Evolutionary conservation across 2,113 vertebrate species (phyloP).

Genomic region (Rana temporaria): DNA sequence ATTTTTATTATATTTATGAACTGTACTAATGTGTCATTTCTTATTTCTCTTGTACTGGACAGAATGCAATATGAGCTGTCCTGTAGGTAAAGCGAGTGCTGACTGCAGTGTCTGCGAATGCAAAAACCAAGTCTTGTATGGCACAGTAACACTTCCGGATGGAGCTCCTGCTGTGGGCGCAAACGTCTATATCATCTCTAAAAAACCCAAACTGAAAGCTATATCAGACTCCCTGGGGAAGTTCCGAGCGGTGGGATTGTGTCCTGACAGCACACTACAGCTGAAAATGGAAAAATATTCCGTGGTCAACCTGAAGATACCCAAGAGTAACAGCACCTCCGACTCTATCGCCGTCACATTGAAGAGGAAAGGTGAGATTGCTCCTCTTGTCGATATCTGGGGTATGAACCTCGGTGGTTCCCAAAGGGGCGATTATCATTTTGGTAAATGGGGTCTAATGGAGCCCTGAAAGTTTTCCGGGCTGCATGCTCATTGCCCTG

Average conservation of each 20-base stretch:
- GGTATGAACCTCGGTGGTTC: no score
- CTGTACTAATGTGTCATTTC: not conserved
- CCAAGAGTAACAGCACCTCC: conserved; percentile 67
- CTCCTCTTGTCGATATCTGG: no score
- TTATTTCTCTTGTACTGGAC: conserved; percentile 2
- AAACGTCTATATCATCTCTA: conserved; percentile 74
- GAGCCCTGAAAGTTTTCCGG: no score
- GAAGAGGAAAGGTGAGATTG: conserved; percentile 82
- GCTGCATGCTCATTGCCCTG: no score
- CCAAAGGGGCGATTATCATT: no score
- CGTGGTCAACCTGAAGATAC: conserved; percentile 69
- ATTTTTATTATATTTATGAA: no score
- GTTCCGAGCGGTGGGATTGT: conserved; percentile 87
- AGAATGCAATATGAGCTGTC: conserved; percentile 86
- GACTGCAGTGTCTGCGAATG: conserved; percentile 91
- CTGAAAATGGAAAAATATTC: conserved; percentile 83
- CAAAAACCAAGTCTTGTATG: conserved; percentile 81
- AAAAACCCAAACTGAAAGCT: conserved; percentile 79
- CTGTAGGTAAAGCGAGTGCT: conserved; percentile 83
- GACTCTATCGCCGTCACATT: conserved; percentile 83
- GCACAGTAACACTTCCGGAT: conserved; percentile 82
- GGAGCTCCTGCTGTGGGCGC: conserved; percentile 81
- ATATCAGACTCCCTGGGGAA: conserved; percentile 80
- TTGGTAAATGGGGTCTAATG: no score
- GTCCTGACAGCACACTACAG: conserved; percentile 83